Evolutionary conservation across 2,113 vertebrate genomes (phyloP), one percentile per base, ranked within the genome.

Genomic region (Melanerpes formicivorus): DNA sequence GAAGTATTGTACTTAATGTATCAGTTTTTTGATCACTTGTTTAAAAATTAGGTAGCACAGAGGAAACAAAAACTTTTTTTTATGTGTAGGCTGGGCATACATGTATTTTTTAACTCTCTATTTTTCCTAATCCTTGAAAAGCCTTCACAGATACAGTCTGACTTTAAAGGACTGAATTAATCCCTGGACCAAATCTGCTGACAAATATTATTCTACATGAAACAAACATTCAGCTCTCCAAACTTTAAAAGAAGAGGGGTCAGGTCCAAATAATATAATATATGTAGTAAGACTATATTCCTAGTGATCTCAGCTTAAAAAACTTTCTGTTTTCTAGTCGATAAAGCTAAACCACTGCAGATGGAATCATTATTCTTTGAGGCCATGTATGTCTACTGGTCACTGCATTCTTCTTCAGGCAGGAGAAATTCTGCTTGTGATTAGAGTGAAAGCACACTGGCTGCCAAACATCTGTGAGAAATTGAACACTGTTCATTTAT

Each of bases 391-490:
- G n/a, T 90, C 89, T 89, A 4, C 32, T 71, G 89, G 87, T 96
- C 94, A 90, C 82, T 79, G 54, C 77, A 76, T 84, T 93, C 63
- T 92, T 78, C 54, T 91, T 80, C 54, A 56, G 76, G 54, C 87
- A 85, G 65, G 80, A 96, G 79, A 93, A 96, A 93, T 78, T 54
- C 87, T 95, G 82, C 63, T 87, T 81, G 76, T 0, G 12, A 91
- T 79, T 66, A 75, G n/a, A 93, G 46, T 42, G 85, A 88, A 94
- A 79, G 85, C 62, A 73, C 58, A 79, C 76, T 0, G 30, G 55
- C 66, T 96, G 95, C 95, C 96, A 96, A 95, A 96, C 95, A 95
- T 93, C 95, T 96, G 96, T 88, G 93, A 96, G 83, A 95, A 91
- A 90, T 67, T 56, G 91, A 95, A 70, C 52, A 34, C 76, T 93